Evolutionary conservation across 2,113 vertebrate species (phyloP).

Genomic region (Phaethon lepturus): DNA sequence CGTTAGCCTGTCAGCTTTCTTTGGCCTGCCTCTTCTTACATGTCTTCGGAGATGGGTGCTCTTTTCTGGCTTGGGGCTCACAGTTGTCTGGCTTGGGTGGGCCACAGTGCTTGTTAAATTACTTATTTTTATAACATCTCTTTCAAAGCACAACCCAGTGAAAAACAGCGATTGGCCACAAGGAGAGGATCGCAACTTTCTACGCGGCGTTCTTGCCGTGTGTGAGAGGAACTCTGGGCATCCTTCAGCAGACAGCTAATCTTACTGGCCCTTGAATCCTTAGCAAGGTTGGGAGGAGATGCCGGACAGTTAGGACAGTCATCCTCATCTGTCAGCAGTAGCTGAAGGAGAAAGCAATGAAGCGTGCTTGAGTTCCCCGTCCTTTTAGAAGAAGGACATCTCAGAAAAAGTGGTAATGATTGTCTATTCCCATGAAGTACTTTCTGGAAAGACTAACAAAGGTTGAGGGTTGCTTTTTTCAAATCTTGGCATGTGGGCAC

Average conservation of each 20-base stretch:
- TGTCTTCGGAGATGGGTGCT: background rate
- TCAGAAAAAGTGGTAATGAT: background rate
- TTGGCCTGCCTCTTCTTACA: background rate
- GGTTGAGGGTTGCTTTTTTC: background rate
- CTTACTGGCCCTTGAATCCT: background rate
- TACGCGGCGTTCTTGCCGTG: rapidly evolving
- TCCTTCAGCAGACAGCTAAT: background rate
- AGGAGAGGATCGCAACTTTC: background rate
- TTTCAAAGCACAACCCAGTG: background rate
- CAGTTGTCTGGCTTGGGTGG: background rate
- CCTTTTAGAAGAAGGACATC: background rate
- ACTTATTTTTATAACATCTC: background rate
- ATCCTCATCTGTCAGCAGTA: background rate
- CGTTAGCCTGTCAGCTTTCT: background rate
- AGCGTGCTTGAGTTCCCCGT: background rate
- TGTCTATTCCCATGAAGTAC: background rate
- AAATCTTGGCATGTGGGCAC: background rate
- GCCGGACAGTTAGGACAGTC: background rate
- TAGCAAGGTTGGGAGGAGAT: background rate
- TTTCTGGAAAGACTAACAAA: background rate
- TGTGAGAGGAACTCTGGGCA: background rate
- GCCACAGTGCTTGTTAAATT: background rate
- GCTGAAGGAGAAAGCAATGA: background rate
- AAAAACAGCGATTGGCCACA: rapidly evolving
- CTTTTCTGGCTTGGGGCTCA: background rate